phyloP scores from a whole-genome alignment of 2,888 invertebrate genomes.

The Blomia tropicalis region DNA sequence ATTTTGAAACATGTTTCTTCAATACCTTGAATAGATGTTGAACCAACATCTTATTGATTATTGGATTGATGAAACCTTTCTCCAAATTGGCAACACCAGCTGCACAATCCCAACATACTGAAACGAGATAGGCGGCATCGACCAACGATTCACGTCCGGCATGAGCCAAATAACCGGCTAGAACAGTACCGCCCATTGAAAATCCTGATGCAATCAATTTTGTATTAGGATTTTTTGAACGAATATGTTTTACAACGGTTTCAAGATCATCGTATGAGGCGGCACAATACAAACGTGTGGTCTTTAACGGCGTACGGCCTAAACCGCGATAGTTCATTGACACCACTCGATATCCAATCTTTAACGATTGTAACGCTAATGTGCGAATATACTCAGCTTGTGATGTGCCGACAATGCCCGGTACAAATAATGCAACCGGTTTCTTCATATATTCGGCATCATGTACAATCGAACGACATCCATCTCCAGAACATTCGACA shows the following conservation, averaged over 20 bases:
- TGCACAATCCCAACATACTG: conserved; percentile 28
- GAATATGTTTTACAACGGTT: conserved; percentile 53
- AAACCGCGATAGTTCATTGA: conserved; percentile 64
- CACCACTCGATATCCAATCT: conserved; percentile 47
- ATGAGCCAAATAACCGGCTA: conserved; percentile 58
- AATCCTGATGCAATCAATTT: conserved; percentile 57
- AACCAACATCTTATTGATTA: conserved; percentile 54
- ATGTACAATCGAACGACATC: conserved; percentile 33
- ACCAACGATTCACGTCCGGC: conserved; percentile 36
- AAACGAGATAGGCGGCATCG: conserved; percentile 29
- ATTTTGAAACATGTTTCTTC: conserved; percentile 33
- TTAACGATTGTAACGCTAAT: conserved; percentile 50
- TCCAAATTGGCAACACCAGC: conserved; percentile 46
- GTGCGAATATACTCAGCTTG: conserved; percentile 64
- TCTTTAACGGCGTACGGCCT: conserved; percentile 42
- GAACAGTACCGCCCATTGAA: conserved; percentile 61
- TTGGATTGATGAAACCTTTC: conserved; percentile 51
- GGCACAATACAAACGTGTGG: conserved; percentile 67
- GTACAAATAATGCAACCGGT: conserved; percentile 55
- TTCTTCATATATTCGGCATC: neutral
- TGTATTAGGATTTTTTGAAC: conserved; percentile 34
- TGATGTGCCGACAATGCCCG: conserved; percentile 59
- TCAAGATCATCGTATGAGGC: conserved; percentile 62
- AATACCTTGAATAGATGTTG: neutral
- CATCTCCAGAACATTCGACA: conserved; percentile 49